phyloP scores from a whole-genome alignment of 2,888 invertebrate species.

The Rambutsinella grinnellia region DNA sequence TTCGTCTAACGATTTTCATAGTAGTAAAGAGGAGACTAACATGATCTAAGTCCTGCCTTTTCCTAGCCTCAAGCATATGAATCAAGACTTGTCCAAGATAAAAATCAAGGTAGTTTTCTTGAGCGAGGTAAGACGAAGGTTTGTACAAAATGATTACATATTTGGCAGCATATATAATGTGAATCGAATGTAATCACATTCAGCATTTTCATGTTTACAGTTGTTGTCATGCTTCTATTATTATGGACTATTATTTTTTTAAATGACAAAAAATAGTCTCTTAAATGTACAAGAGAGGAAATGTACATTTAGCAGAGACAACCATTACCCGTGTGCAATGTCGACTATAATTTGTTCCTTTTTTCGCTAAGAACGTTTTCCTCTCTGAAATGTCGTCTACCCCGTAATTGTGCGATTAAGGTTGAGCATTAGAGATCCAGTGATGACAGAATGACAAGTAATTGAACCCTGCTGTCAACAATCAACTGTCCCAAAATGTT shows the following conservation, averaged over 20 bases:
- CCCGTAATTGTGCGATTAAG: slow-evolving; percentile 25
- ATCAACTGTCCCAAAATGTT: slow-evolving; percentile 37
- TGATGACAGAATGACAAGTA: slow-evolving; percentile 30
- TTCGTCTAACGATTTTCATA: no score
- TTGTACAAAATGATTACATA: not conserved
- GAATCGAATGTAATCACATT: not conserved
- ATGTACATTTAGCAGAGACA: no score
- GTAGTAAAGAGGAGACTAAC: no score
- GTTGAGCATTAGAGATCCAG: slow-evolving; percentile 2
- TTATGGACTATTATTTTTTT: no score
- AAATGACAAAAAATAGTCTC: no score
- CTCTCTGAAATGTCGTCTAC: not conserved
- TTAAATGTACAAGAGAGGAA: no score
- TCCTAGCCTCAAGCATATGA: slow-evolving; percentile 10
- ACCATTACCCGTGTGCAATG: slow-evolving; percentile 6
- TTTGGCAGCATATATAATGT: not conserved
- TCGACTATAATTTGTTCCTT: slow-evolving; percentile 32
- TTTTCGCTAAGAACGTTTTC: slow-evolving; percentile 10
- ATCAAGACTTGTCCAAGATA: slow-evolving; percentile 21
- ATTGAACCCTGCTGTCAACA: slow-evolving; percentile 42
- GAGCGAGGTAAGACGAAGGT: slow-evolving; percentile 13
- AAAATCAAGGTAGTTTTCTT: slow-evolving; percentile 43
- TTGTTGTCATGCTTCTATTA: not conserved
- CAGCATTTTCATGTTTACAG: not conserved
- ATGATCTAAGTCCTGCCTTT: no score